A percentile compares a stretch with the other conserved stretches of the same genome.
Evolutionary conservation across 2,113 vertebrate species (phyloP).

Genomic region (Circaetus cinerascens): DNA sequence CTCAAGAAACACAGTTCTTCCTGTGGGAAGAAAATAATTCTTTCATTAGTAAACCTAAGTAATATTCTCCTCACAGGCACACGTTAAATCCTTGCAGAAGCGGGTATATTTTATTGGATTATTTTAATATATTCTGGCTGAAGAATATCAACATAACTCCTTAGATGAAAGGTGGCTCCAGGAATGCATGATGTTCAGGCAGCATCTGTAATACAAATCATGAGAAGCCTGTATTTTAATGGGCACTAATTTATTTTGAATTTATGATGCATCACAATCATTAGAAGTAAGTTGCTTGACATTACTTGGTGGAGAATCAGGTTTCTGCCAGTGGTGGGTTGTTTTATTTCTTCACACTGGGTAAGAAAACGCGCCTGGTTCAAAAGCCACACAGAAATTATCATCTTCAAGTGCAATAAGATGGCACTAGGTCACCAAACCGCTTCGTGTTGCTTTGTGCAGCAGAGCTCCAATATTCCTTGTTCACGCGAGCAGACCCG

Average conservation of each 20-base stretch:
- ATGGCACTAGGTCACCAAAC: neutral
- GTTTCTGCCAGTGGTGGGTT: neutral
- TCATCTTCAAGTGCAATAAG: neutral
- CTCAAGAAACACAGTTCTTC: slow-evolving; percentile 15
- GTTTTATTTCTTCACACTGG: slow-evolving; percentile 15
- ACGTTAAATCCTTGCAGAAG: slow-evolving; percentile 15
- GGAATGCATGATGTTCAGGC: slow-evolving; percentile 24
- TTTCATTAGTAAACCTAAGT: slow-evolving; percentile 27
- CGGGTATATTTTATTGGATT: slow-evolving; percentile 16
- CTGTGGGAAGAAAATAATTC: slow-evolving; percentile 4
- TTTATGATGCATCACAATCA: slow-evolving; percentile 37
- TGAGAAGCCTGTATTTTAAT: slow-evolving; percentile 47
- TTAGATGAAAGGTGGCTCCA: slow-evolving; percentile 25
- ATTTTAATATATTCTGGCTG: slow-evolving; percentile 43
- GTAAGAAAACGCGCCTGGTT: neutral
- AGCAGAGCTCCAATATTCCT: neutral
- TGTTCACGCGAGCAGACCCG: accelerated
- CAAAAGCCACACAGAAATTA: neutral
- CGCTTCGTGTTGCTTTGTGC: neutral
- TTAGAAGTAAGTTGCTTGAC: slow-evolving; percentile 38
- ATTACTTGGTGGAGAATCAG: neutral
- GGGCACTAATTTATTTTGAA: slow-evolving; percentile 64
- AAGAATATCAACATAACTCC: slow-evolving; percentile 39
- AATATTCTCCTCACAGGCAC: slow-evolving; percentile 38
- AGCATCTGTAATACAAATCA: slow-evolving; percentile 48